Conservation (phyloP, 2,888 invertebrate species). For the Nomada flava region DNA sequence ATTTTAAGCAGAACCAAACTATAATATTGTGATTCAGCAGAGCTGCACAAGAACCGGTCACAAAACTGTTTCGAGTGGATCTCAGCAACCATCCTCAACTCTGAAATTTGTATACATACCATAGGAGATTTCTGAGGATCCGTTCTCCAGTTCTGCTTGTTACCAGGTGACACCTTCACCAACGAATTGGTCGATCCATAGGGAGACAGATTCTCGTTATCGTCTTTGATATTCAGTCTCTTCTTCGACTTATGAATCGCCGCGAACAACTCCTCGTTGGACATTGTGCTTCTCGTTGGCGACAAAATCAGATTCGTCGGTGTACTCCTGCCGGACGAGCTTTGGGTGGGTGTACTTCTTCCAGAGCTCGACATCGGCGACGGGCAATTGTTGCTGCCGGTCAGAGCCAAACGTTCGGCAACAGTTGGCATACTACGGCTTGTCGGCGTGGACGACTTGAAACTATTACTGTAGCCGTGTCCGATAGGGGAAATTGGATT, state of each 20-base stretch:
- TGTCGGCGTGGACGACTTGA: constrained; percentile 78
- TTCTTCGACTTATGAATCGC: constrained; percentile 92
- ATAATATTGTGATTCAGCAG: too few species aligned
- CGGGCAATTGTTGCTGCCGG: constrained; percentile 60
- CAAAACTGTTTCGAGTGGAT: neutral
- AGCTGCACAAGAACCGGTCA: too few species aligned
- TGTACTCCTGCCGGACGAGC: constrained; percentile 74
- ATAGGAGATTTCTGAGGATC: constrained; percentile 79
- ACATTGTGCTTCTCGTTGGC: constrained; percentile 90
- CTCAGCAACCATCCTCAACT: neutral
- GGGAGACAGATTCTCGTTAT: constrained; percentile 83
- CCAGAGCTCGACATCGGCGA: constrained; percentile 68
- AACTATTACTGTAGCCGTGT: constrained; percentile 68
- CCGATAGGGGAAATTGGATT: constrained; percentile 80
- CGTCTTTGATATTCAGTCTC: constrained; percentile 88
- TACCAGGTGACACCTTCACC: constrained; percentile 83
- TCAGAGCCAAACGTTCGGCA: constrained; percentile 75
- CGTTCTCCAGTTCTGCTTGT: constrained; percentile 89
- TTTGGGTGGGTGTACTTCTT: constrained; percentile 67
- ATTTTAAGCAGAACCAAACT: too few species aligned
- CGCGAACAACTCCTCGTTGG: constrained; percentile 91
- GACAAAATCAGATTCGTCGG: constrained; percentile 84
- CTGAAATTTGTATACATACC: constrained; percentile 61
- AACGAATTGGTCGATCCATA: constrained; percentile 83
- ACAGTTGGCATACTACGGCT: constrained; percentile 74